Conservation (phyloP, 2,113 vertebrate species). For the Orientallactaga bullata region DNA sequence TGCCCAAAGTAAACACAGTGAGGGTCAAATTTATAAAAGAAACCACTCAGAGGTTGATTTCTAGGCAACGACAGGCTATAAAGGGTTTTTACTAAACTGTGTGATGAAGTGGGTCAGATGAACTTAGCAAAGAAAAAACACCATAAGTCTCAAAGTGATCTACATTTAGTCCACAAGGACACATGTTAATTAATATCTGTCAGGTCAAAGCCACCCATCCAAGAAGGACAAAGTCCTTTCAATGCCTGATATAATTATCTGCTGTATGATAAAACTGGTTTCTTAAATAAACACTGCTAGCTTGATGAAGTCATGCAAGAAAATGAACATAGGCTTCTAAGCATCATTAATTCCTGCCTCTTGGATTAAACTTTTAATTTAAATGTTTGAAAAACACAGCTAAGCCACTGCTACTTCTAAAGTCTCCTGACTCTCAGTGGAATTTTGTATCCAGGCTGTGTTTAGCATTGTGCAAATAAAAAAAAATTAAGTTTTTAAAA, state of each 20-base stretch:
- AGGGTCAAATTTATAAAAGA: constrained; percentile 6
- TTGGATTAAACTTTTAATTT: background rate
- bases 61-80: background rate
- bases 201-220: background rate
- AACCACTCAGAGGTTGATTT: constrained; percentile 4
- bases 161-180: background rate
- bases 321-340: background rate
- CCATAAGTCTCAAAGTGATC: background rate
- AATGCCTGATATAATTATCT: background rate
- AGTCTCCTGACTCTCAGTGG: background rate
- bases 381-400: background rate
- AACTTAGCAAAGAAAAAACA: background rate
- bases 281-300: background rate
- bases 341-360: background rate
- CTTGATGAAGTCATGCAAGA: background rate
- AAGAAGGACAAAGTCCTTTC: background rate
- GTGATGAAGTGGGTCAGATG: background rate
- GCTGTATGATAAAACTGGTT: background rate
- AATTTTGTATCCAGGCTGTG: background rate
- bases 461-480: background rate
- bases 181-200: background rate
- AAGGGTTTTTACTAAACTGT: background rate
- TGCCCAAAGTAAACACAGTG: background rate
- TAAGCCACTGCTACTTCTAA: background rate
- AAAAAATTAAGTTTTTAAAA: background rate